Evolutionary conservation across 1,140 invertebrate genomes (phyloP).

Genomic region (Papilio glaucus): DNA sequence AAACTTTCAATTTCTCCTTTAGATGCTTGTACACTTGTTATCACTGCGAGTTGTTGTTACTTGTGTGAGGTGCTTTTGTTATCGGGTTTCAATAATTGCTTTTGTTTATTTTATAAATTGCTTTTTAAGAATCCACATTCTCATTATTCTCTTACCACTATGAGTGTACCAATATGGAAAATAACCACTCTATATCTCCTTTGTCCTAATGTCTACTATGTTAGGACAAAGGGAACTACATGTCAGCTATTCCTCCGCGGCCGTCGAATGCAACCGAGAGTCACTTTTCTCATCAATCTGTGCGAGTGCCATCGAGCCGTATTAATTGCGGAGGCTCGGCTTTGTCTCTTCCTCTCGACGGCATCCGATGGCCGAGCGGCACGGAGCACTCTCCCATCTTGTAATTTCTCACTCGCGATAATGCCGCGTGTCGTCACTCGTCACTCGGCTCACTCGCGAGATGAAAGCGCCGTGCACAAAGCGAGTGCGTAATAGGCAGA

Average conservation of each 20-base stretch:
- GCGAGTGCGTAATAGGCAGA: conserved; percentile 79
- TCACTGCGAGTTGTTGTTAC: too few relatives aligned
- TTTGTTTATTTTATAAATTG: too few relatives aligned
- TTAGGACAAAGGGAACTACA: not conserved
- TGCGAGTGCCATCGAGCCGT: conserved; percentile 33
- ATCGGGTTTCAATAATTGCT: too few relatives aligned
- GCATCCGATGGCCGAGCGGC: not conserved
- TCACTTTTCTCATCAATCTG: conserved; percentile 24
- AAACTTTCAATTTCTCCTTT: too few relatives aligned
- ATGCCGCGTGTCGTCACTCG: conserved; percentile 50
- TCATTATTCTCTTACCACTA: too few relatives aligned
- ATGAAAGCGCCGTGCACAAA: conserved; percentile 76
- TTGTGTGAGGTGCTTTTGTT: too few relatives aligned
- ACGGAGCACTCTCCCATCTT: not conserved
- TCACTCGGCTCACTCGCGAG: conserved; percentile 54
- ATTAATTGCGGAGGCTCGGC: conserved; percentile 23
- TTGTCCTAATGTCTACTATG: too few relatives aligned
- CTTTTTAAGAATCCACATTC: too few relatives aligned
- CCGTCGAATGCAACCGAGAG: conserved; percentile 23
- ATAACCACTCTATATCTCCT: too few relatives aligned
- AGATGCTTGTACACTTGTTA: too few relatives aligned
- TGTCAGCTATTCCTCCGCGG: not conserved
- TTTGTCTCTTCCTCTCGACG: too few relatives aligned
- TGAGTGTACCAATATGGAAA: too few relatives aligned
- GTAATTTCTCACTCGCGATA: conserved; percentile 51